Percentiles rank a stretch among this genome's conserved stretches.
Evolutionary conservation across 2,888 invertebrate genomes (phyloP).

Genomic region (Mesochorus sp.): DNA sequence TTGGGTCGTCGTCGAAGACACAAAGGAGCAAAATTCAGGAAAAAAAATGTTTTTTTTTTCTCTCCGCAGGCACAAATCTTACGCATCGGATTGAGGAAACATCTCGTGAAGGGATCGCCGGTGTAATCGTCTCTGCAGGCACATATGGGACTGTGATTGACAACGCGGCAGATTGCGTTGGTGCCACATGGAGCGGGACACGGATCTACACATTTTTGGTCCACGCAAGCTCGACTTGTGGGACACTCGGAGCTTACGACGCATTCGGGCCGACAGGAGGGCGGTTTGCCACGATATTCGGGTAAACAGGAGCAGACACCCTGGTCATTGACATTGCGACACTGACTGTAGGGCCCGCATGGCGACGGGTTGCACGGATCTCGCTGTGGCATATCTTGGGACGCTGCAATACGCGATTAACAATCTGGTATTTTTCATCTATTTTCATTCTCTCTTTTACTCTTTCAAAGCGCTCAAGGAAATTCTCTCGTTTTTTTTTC

Average conservation of each 20-base stretch:
- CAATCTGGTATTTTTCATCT: too few relatives aligned
- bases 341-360: slow-evolving; percentile 84
- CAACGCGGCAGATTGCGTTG: slow-evolving; percentile 82
- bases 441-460: too few relatives aligned
- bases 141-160: slow-evolving; percentile 83
- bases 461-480: too few relatives aligned
- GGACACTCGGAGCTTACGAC: slow-evolving; percentile 81
- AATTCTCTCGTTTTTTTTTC: too few relatives aligned
- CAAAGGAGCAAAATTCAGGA: too few relatives aligned
- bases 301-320: slow-evolving; percentile 80
- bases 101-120: slow-evolving; percentile 76
- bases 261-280: slow-evolving; percentile 80
- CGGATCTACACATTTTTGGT: slow-evolving; percentile 80
- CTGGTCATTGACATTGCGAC: slow-evolving; percentile 79
- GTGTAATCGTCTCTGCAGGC: slow-evolving; percentile 79
- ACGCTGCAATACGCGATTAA: too few relatives aligned
- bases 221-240: slow-evolving; percentile 79
- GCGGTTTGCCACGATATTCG: slow-evolving; percentile 77
- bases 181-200: slow-evolving; percentile 80
- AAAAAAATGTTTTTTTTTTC: too few relatives aligned
- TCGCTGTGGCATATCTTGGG: too few relatives aligned
- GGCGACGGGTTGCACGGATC: slow-evolving; percentile 77
- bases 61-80: too few relatives aligned
- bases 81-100: too few relatives aligned
- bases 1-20: too few relatives aligned